These are phyloP conservation scores for Lycocerus yunnanus DNA, from an alignment of 2,888 invertebrate species.

Conservation along the genomic window DNA sequence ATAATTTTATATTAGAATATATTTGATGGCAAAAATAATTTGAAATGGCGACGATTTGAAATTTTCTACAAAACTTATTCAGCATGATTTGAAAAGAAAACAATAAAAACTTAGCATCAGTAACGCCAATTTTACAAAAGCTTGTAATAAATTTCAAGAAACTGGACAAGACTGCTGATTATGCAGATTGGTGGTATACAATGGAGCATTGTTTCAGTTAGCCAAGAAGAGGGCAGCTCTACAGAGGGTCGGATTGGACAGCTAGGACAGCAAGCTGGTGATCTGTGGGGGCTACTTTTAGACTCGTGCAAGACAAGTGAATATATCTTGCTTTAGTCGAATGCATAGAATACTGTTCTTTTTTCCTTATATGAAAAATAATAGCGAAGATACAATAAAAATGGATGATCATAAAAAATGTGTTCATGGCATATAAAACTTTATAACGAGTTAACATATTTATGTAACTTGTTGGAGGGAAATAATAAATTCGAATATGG, in stretches of 20 bases:
- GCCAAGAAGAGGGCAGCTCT: constrained; percentile 32
- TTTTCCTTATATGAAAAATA: constrained; percentile 28
- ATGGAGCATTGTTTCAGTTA: constrained; percentile 40
- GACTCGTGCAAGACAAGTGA: constrained; percentile 35
- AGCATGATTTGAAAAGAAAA: neutral
- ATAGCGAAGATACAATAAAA: constrained; percentile 31
- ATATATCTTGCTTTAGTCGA: constrained; percentile 36
- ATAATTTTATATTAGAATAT: no score
- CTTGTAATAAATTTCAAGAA: constrained; percentile 35
- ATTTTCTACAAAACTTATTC: neutral
- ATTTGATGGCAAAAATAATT: neutral
- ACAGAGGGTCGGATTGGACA: constrained; percentile 29
- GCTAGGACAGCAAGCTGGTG: constrained; percentile 33
- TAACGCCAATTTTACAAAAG: constrained; percentile 30
- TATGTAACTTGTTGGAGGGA: neutral
- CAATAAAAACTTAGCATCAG: neutral
- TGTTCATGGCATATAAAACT: neutral
- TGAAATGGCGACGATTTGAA: neutral
- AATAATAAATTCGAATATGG: neutral
- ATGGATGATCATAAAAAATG: no score
- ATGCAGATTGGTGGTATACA: constrained; percentile 42
- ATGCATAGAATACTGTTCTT: constrained; percentile 33
- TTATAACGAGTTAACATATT: no score
- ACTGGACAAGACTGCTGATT: constrained; percentile 38
- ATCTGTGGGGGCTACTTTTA: constrained; percentile 37